Evolutionary conservation across 2,797 vertebrate genomes (phyloP).

Genomic region (Crocodylus rhombifer): DNA sequence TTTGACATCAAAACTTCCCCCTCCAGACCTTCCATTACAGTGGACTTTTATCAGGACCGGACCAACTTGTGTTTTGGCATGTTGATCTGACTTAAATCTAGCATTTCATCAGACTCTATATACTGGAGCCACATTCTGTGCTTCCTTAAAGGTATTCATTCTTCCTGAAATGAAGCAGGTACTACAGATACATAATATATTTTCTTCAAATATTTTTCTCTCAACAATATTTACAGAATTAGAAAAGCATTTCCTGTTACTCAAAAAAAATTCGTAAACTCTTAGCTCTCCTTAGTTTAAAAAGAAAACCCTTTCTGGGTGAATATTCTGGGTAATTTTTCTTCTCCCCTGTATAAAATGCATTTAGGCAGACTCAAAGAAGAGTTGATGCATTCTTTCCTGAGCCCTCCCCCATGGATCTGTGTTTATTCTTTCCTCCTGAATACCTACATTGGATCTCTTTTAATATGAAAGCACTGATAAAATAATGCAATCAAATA

Average conservation of each 20-base stretch:
- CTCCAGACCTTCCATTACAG: not conserved
- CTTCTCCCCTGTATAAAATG: not conserved
- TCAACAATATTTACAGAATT: not conserved
- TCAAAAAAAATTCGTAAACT: not conserved
- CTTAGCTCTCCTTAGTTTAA: not conserved
- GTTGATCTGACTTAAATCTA: not conserved
- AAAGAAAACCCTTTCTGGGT: not conserved
- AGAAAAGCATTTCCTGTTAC: not conserved
- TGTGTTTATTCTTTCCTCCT: not conserved
- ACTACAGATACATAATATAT: not conserved
- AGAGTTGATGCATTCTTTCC: not conserved
- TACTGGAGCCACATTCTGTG: fast-evolving
- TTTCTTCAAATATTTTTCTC: not conserved
- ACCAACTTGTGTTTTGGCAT: not conserved
- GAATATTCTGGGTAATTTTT: not conserved
- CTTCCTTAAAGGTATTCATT: not conserved
- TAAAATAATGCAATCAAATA: not conserved
- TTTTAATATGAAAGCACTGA: not conserved
- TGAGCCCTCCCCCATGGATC: not conserved
- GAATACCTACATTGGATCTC: not conserved
- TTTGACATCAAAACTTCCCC: not conserved
- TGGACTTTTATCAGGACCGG: not conserved
- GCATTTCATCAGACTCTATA: not conserved
- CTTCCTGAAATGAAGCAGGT: not conserved
- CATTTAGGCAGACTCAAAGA: not conserved